Evolutionary conservation across 92 coral and sea anemone species (phyloP), one percentile per base, ranked within the genome.

Genomic region (Epizoanthus scotinus): DNA sequence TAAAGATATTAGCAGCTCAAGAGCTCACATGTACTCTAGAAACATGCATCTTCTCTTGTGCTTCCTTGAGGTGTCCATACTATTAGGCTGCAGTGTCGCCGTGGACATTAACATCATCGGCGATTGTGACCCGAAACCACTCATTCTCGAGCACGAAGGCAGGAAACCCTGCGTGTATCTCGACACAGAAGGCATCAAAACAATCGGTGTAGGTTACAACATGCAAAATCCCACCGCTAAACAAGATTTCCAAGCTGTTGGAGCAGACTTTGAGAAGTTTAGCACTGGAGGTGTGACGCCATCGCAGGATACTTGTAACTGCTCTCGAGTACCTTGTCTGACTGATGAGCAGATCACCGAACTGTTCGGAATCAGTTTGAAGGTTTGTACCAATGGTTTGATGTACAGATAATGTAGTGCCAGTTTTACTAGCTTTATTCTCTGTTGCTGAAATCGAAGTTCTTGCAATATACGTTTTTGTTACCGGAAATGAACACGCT

Each of bases 181-280:
- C 44, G 83, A 81, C 79, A 60, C 70, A 28, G 34, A 58, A 47
- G 57, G 73, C 44, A 47, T 38, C 78, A 79, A 85, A 36, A 71
- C 38, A 3, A 67, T 85, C 50, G 89, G 73, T 0, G 61, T 85
- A 1, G 85, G 78, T 20, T 85, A 70, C 28, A 79, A 79, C 54
- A 69, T 85, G 54, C 73, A 79, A n/a, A 52, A 14, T 24, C 12
- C 44, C 2, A 21, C 52, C 13, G 85, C 85, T 1, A 36, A 18
- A 34, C 8, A 65, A 29, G 77, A 70, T 54, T 59, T 85, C 49
- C 68, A 57, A 25, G 0, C 78, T 2, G 36, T 58, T 64, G 89
- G 85, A 8, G 89, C 89, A 8, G 77, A 85, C 55, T 85, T 70
- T 58, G 53, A 56, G 3, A 56, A 71, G 81, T 78, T 85, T 42